phyloP scores from a whole-genome alignment of 2,797 vertebrate genomes.

The Silurus lanzhouensis region DNA sequence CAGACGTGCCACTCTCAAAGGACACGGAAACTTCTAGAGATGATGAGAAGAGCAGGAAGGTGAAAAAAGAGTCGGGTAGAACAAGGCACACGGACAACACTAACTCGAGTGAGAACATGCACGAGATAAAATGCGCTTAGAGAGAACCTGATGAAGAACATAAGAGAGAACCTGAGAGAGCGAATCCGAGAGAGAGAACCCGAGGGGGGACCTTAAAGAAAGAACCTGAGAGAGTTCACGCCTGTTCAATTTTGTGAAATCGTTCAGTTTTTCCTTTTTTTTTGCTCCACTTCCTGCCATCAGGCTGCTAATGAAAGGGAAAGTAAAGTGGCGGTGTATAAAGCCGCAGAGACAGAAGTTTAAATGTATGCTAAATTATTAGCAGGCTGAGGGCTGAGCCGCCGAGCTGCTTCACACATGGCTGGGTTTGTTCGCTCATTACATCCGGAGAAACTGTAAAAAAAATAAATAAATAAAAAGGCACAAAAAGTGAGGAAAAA shows the following conservation, averaged over 20 bases:
- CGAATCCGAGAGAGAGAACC: too few relatives aligned
- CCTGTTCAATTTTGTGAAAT: not conserved
- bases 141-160: too few relatives aligned
- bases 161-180: too few relatives aligned
- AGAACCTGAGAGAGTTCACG: not conserved
- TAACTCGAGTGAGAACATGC: not conserved
- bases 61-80: too few relatives aligned
- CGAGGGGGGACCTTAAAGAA: too few relatives aligned
- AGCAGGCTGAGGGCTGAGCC: constrained; percentile 5
- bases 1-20: constrained; percentile 79
- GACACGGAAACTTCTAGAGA: constrained; percentile 82
- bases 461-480: not conserved
- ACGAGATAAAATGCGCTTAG: too few relatives aligned
- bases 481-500: not conserved
- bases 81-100: not conserved
- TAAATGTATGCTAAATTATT: constrained; percentile 57
- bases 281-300: constrained; percentile 11
- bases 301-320: constrained; percentile 33
- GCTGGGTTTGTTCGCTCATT: constrained; percentile 45
- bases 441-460: constrained; percentile 20
- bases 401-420: constrained; percentile 32
- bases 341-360: constrained; percentile 30
- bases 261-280: not conserved
- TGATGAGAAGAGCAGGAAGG: constrained; percentile 24
- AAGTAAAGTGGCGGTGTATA: constrained; percentile 14